Evolutionary conservation across 2,113 vertebrate species (phyloP).

Genomic region (Labeo rohita): DNA sequence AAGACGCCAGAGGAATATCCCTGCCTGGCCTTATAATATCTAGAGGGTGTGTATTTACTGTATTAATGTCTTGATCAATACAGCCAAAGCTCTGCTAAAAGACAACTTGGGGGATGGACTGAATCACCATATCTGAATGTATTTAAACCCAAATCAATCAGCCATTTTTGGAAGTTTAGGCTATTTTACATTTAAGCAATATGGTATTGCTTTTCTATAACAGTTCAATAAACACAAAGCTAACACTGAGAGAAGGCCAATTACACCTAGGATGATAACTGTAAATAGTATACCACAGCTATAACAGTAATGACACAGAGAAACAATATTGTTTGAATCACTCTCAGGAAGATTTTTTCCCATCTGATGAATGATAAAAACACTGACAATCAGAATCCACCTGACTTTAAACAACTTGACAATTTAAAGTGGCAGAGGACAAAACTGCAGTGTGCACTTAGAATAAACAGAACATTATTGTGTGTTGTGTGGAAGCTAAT

Average conservation of each 20-base stretch:
- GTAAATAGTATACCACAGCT: background rate
- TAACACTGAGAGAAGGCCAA: background rate
- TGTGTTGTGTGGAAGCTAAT: background rate
- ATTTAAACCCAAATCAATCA: constrained; percentile 6
- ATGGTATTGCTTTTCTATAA: background rate
- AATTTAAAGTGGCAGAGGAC: background rate
- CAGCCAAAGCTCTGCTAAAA: background rate
- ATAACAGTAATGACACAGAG: background rate
- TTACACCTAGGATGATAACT: background rate
- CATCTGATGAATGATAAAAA: background rate
- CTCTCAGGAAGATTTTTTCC: background rate
- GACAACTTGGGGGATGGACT: background rate
- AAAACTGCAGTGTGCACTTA: background rate
- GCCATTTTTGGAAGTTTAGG: background rate
- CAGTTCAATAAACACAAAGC: background rate
- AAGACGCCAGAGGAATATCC: background rate
- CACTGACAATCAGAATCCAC: background rate
- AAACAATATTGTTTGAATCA: background rate
- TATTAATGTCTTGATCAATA: constrained; percentile 1
- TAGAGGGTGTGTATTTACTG: background rate
- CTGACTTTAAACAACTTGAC: background rate
- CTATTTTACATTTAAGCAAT: constrained; percentile 4
- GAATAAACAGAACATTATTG: background rate
- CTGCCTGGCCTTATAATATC: constrained; percentile 3
- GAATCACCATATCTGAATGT: background rate